Evolutionary conservation across 2,113 vertebrate species (phyloP).

Genomic region (Sula dactylatra): DNA sequence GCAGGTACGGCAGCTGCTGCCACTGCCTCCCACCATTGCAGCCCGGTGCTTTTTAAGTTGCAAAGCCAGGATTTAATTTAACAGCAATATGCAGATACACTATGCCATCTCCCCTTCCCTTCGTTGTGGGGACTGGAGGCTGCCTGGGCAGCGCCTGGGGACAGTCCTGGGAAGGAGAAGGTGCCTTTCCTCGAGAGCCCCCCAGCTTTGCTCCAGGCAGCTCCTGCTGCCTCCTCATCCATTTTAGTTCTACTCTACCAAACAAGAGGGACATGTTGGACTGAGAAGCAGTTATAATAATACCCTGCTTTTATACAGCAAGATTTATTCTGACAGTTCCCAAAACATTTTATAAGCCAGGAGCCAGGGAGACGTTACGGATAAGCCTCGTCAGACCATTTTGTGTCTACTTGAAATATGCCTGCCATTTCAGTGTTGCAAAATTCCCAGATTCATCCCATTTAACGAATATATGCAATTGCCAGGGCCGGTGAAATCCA

Average conservation of each 20-base stretch:
- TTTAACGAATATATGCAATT: rapidly evolving
- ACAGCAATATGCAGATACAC: rapidly evolving
- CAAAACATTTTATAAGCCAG: not conserved
- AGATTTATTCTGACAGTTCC: not conserved
- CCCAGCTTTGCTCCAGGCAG: not conserved
- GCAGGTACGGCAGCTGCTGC: not conserved
- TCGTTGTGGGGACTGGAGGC: not conserved
- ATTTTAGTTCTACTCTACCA: not conserved
- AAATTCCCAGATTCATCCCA: not conserved
- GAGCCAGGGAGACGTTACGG: not conserved
- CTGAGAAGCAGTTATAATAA: not conserved
- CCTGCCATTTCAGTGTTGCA: not conserved
- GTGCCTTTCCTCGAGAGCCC: not conserved
- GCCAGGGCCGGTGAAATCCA: not conserved
- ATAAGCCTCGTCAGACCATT: not conserved
- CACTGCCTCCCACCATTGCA: not conserved
- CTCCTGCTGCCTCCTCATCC: not conserved
- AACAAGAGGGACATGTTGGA: not conserved
- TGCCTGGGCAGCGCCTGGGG: not conserved
- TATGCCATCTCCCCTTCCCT: not conserved
- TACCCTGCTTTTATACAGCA: not conserved
- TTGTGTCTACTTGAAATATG: not conserved
- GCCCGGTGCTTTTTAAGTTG: not conserved
- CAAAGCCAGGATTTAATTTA: not conserved
- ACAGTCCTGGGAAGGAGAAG: not conserved